A percentile compares a stretch with the other conserved stretches of the same genome.
Evolutionary conservation across 2,113 vertebrate genomes (phyloP).

Genomic region (Salvelinus sp.): DNA sequence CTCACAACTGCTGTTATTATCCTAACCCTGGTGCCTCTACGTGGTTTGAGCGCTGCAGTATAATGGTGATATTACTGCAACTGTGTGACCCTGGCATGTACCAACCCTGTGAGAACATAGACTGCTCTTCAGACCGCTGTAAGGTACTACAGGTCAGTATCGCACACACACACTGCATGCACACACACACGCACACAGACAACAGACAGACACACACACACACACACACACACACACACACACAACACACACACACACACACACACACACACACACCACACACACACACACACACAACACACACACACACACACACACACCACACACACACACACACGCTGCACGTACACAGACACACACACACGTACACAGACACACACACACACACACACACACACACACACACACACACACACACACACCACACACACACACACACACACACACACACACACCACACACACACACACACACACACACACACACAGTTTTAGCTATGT

Average conservation of each 20-base stretch:
- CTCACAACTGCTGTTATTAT: slow-evolving; percentile 19
- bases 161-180: slow-evolving; percentile 3
- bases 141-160: slow-evolving; percentile 89
- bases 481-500: too few species aligned
- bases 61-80: slow-evolving; percentile 97
- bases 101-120: slow-evolving; percentile 95
- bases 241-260: neutral
- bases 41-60: slow-evolving; percentile 95
- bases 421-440: too few species aligned
- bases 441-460: too few species aligned
- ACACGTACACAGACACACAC: neutral
- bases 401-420: too few species aligned
- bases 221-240: too few species aligned
- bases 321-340: too few species aligned
- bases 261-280: too few species aligned
- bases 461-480: neutral
- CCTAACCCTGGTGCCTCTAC: slow-evolving; percentile 78
- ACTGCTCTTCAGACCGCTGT: slow-evolving; percentile 93
- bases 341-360: neutral
- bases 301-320: too few species aligned
- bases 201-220: too few species aligned
- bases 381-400: neutral
- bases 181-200: slow-evolving; percentile 1
- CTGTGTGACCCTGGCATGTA: slow-evolving; percentile 97
- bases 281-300: too few species aligned